Conservation (phyloP, 2,888 invertebrate species). For the Cosmia pyralina region DNA sequence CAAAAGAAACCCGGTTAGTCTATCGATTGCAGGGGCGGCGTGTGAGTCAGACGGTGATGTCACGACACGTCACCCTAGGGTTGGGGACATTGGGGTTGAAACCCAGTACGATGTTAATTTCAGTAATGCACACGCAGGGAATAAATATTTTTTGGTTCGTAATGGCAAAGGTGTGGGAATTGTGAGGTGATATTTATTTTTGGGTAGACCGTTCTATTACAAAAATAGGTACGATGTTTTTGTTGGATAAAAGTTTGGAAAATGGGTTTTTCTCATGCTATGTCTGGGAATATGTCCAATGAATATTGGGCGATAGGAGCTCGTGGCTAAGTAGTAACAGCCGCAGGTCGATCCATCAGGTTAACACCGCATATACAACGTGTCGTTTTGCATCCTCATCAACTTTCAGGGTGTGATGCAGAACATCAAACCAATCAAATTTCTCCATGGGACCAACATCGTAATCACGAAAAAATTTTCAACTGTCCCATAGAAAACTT, state of each 20-base stretch:
- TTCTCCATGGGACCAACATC: too few species aligned
- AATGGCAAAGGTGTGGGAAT: conserved; percentile 36
- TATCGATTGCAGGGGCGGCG: conserved; percentile 46
- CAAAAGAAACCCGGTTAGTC: conserved; percentile 34
- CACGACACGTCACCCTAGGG: conserved; percentile 42
- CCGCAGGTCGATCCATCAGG: too few species aligned
- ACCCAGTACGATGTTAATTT: conserved; percentile 44
- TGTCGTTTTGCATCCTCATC: too few species aligned
- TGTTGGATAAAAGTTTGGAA: neutral
- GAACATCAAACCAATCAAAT: too few species aligned
- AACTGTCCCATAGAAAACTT: too few species aligned
- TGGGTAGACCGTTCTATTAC: neutral
- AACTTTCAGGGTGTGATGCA: too few species aligned
- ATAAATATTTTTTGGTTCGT: conserved; percentile 37
- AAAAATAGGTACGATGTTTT: conserved; percentile 1
- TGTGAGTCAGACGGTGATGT: conserved; percentile 48
- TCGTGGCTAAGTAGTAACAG: too few species aligned
- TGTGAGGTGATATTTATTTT: conserved; percentile 4
- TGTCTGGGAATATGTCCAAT: neutral
- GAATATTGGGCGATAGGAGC: neutral
- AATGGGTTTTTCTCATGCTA: conserved; percentile 5
- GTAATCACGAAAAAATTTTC: too few species aligned
- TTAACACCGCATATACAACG: too few species aligned
- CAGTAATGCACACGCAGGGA: conserved; percentile 48
- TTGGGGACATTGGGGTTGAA: conserved; percentile 45